Evolutionary conservation across 1,140 invertebrate species (phyloP).

Genomic region (Papilio xuthus): DNA sequence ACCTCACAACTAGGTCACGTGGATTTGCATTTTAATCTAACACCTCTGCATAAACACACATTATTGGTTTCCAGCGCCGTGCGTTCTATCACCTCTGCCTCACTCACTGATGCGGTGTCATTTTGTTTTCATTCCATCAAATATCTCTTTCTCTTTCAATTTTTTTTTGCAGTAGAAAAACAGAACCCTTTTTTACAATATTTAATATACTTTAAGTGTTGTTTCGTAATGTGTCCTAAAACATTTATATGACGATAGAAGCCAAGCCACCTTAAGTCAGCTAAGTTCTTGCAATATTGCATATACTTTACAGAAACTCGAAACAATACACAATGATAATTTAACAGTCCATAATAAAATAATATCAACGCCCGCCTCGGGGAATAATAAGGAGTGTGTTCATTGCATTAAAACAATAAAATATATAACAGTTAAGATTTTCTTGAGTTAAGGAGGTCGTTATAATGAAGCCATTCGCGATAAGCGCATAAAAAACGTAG

Average conservation of each 20-base stretch:
- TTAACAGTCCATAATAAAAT: conserved; percentile 14
- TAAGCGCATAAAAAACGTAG: conserved; percentile 56
- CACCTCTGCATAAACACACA: conserved; percentile 18
- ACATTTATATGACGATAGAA: not conserved
- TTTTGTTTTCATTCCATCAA: not conserved
- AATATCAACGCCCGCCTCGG: not conserved
- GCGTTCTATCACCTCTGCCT: not conserved
- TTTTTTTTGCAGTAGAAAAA: not conserved
- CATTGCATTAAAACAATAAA: conserved; percentile 30
- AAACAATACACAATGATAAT: not conserved
- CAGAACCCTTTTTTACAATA: not conserved
- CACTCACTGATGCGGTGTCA: not conserved
- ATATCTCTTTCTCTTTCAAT: too few species aligned
- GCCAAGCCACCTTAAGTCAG: not conserved
- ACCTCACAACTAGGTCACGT: conserved; percentile 9
- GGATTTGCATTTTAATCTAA: conserved; percentile 23
- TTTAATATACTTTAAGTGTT: not conserved
- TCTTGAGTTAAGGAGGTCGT: conserved; percentile 30
- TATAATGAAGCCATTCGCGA: conserved; percentile 61
- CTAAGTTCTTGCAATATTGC: not conserved
- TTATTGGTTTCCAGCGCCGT: not conserved
- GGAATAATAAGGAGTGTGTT: conserved; percentile 12
- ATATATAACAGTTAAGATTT: conserved; percentile 13
- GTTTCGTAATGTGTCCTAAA: not conserved
- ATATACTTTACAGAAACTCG: not conserved